Conservation (phyloP, 2,797 vertebrate species). For the Tapirus indicus region DNA sequence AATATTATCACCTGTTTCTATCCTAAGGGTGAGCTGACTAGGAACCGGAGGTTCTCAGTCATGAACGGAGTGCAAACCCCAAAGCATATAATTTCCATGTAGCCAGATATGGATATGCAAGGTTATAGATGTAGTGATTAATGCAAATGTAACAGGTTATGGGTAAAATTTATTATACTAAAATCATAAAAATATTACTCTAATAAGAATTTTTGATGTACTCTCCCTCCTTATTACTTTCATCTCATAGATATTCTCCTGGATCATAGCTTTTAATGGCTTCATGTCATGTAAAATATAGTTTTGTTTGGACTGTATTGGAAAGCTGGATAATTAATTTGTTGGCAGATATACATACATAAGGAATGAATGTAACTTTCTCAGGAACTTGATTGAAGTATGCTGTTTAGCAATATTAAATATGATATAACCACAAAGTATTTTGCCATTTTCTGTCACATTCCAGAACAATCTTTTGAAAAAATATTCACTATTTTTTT, state of each 20-base stretch:
- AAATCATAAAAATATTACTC: background rate
- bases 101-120: background rate
- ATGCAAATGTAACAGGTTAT: background rate
- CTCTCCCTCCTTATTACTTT: background rate
- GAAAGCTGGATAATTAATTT: background rate
- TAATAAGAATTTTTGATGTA: background rate
- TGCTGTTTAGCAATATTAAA: background rate
- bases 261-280: background rate
- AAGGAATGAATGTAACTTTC: background rate
- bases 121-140: background rate
- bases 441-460: background rate
- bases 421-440: background rate
- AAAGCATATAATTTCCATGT: background rate
- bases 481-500: background rate
- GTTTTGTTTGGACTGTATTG: background rate
- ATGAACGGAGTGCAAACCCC: background rate
- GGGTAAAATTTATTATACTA: background rate
- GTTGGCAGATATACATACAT: background rate
- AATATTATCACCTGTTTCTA: background rate
- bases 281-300: background rate
- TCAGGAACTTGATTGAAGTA: background rate
- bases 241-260: background rate
- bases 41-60: background rate
- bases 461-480: background rate
- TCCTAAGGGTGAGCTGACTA: background rate